These are phyloP conservation scores for Trogon surrucura DNA, from an alignment of 2,113 vertebrate genomes.

Conservation along the genomic window DNA sequence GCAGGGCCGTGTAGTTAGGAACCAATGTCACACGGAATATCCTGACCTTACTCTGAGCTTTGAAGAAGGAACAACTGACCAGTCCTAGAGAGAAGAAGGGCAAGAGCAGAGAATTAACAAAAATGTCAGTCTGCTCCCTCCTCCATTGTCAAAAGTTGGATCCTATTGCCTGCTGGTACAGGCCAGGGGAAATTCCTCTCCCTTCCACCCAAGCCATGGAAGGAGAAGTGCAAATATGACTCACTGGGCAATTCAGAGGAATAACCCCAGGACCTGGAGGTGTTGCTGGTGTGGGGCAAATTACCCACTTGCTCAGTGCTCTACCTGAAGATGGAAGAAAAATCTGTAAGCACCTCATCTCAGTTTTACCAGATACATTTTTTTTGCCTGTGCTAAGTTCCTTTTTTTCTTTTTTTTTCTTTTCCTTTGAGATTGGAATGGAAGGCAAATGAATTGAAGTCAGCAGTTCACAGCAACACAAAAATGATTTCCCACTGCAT, in stretches of 20 bases:
- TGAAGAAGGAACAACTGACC: background rate
- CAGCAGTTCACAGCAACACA: background rate
- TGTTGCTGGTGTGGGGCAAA: background rate
- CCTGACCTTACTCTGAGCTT: too few species aligned
- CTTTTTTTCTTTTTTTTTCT: background rate
- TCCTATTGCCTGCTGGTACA: background rate
- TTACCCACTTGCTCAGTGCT: background rate
- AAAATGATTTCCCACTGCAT: background rate
- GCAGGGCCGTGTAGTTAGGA: background rate
- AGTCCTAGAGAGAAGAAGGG: background rate
- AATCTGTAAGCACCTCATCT: background rate
- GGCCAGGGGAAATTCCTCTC: background rate
- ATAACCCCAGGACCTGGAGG: background rate
- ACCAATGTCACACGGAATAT: background rate
- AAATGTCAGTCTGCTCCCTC: background rate
- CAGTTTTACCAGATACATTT: background rate
- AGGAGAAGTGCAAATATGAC: background rate
- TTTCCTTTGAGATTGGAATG: background rate
- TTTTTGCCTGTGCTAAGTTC: background rate
- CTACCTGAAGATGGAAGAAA: background rate
- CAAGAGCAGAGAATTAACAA: background rate
- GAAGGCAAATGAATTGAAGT: background rate
- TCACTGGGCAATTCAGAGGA: background rate
- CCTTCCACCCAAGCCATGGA: background rate
- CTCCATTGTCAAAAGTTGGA: background rate